Conservation (phyloP, 2,888 invertebrate genomes). For the Apotomis turbidana region DNA sequence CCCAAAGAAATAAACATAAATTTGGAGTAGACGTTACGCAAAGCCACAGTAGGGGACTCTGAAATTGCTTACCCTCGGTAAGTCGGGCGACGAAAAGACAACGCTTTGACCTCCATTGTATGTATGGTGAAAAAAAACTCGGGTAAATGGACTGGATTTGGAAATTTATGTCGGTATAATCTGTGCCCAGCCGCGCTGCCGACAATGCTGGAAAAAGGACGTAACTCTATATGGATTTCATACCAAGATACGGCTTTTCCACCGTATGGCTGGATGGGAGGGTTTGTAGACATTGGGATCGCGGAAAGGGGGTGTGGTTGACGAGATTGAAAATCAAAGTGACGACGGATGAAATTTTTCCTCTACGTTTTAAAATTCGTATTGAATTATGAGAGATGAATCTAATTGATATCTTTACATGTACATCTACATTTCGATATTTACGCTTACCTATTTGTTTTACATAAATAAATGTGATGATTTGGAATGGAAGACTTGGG, state of each 20-base stretch:
- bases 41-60: slow-evolving; percentile 44
- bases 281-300: slow-evolving; percentile 4
- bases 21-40: slow-evolving; percentile 42
- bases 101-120: slow-evolving; percentile 46
- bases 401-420: background rate
- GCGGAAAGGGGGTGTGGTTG: slow-evolving; percentile 4
- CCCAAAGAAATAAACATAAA: slow-evolving; percentile 43
- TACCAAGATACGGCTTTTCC: no score
- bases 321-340: slow-evolving; percentile 7
- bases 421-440: background rate
- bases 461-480: no score
- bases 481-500: no score
- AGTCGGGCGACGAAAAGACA: slow-evolving; percentile 46
- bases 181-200: slow-evolving; percentile 42
- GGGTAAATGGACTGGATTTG: slow-evolving; percentile 53
- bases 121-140: slow-evolving; percentile 50
- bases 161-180: slow-evolving; percentile 61
- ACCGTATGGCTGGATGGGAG: background rate
- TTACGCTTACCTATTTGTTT: no score
- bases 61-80: slow-evolving; percentile 45
- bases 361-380: background rate
- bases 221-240: no score
- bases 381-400: background rate
- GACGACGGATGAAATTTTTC: background rate
- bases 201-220: background rate